Evolutionary conservation across 1,140 invertebrate species (phyloP).

Genomic region (Rhagoletis zephyria): DNA sequence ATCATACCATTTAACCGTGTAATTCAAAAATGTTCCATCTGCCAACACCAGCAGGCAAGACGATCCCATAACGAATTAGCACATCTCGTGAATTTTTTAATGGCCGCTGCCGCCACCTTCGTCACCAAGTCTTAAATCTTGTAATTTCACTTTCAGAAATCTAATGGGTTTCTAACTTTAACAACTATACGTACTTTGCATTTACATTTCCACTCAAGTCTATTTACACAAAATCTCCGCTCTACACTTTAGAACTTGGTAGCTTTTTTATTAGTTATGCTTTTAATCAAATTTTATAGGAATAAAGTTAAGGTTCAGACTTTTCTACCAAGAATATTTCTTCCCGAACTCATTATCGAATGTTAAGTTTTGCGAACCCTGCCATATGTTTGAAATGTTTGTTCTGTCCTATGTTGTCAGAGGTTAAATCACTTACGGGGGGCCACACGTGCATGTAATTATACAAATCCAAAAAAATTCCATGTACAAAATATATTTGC

Average conservation of each 20-base stretch:
- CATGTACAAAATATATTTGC: too few species aligned
- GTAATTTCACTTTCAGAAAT: conserved; percentile 54
- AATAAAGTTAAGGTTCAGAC: conserved; percentile 39
- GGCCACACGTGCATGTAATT: too few species aligned
- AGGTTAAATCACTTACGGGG: not conserved
- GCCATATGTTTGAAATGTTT: not conserved
- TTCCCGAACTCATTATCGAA: conserved; percentile 41
- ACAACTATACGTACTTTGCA: not conserved
- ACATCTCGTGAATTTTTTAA: conserved; percentile 48
- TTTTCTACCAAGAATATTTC: conserved; percentile 48
- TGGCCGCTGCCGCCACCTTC: conserved; percentile 53
- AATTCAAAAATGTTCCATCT: not conserved
- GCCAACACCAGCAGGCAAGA: not conserved
- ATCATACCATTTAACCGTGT: not conserved
- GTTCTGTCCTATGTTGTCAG: not conserved
- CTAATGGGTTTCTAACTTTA: conserved; percentile 20
- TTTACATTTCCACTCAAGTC: not conserved
- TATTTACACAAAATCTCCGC: conserved; percentile 1
- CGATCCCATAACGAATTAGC: not conserved
- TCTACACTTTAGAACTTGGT: not conserved
- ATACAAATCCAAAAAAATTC: too few species aligned
- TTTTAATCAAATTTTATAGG: conserved; percentile 22
- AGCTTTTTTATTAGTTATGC: not conserved
- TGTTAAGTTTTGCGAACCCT: not conserved
- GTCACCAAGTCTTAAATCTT: not conserved